Evolutionary conservation across 2,888 invertebrate species (phyloP).

Genomic region (Protonemura montana): DNA sequence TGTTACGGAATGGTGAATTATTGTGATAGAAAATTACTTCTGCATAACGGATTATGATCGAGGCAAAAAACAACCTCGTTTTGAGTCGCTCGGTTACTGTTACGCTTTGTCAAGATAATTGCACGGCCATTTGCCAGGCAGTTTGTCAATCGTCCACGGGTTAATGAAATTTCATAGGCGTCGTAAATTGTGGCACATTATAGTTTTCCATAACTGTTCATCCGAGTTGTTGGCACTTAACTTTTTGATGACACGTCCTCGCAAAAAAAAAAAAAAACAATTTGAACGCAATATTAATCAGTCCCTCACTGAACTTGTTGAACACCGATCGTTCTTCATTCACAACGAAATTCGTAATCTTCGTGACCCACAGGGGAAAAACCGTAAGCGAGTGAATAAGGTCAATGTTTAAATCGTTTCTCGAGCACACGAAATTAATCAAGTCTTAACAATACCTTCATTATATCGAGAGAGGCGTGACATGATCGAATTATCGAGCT

Average conservation of each 20-base stretch:
- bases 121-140: neutral
- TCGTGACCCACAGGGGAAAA: neutral
- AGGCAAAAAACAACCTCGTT: neutral
- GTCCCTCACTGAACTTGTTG: neutral
- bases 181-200: neutral
- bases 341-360: neutral
- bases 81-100: neutral
- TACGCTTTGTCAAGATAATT: neutral
- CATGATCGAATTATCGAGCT: neutral
- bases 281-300: neutral
- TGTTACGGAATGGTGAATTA: neutral
- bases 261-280: neutral
- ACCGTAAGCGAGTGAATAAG: constrained; percentile 5
- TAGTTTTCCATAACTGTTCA: neutral
- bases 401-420: neutral
- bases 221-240: neutral
- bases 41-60: neutral
- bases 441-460: neutral
- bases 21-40: neutral
- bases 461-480: constrained; percentile 4
- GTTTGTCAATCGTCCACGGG: neutral
- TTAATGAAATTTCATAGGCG: neutral
- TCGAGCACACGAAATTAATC: neutral
- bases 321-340: neutral
- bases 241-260: neutral